These are phyloP conservation scores for Sinocyclocheilus grahami DNA, from an alignment of 2,113 vertebrate species.

Conservation along the genomic window DNA sequence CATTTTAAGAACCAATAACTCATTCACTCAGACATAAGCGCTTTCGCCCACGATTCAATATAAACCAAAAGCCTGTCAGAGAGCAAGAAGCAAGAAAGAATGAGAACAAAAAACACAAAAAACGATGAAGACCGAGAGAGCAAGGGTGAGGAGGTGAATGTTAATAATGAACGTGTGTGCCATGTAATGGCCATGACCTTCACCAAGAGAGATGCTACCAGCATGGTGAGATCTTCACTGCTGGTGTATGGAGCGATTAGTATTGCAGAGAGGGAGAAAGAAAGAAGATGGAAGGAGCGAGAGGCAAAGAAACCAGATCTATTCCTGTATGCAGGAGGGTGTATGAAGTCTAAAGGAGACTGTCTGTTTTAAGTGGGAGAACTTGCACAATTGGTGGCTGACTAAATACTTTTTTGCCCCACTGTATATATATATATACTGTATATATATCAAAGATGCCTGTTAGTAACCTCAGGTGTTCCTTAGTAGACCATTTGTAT, in stretches of 20 bases:
- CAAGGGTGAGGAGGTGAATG: slow-evolving; percentile 22
- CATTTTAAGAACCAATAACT: neutral
- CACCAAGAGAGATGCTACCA: slow-evolving; percentile 25
- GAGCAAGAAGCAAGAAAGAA: neutral
- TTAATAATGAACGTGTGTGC: slow-evolving; percentile 41
- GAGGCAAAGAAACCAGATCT: slow-evolving; percentile 47
- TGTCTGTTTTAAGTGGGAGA: too few species aligned
- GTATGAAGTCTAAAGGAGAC: slow-evolving; percentile 63
- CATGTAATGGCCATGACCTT: slow-evolving; percentile 45
- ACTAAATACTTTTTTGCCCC: too few species aligned
- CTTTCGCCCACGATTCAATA: neutral
- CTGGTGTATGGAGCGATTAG: neutral
- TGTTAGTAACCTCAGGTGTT: too few species aligned
- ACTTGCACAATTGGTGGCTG: too few species aligned
- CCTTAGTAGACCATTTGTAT: too few species aligned
- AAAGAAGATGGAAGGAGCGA: slow-evolving; percentile 14
- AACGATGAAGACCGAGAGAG: neutral
- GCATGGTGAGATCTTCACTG: slow-evolving; percentile 8
- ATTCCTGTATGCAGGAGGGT: slow-evolving; percentile 23
- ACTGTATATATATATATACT: too few species aligned
- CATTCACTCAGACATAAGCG: neutral
- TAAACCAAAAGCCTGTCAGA: neutral
- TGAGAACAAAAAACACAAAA: neutral
- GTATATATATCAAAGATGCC: too few species aligned
- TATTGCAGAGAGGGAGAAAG: slow-evolving; percentile 28